Percentiles rank a stretch among this genome's conserved stretches.
phyloP scores from a whole-genome alignment of 2,113 vertebrate species.

The Eubucco bourcierii region DNA sequence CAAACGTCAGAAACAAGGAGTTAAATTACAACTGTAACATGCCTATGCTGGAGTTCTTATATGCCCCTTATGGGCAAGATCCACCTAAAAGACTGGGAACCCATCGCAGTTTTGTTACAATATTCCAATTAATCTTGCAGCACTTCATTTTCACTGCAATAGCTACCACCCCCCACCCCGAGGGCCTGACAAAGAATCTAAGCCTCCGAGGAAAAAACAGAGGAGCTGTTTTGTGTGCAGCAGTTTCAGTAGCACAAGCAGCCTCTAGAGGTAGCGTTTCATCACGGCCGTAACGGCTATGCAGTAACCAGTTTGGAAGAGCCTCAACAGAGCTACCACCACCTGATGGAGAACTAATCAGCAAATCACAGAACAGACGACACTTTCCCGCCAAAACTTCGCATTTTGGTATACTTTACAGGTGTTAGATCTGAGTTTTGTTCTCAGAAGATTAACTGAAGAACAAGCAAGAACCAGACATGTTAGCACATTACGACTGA shows the following conservation, averaged over 20 bases:
- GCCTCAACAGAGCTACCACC: not conserved
- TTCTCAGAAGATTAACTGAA: not conserved
- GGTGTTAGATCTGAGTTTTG: not conserved
- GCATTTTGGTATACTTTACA: not conserved
- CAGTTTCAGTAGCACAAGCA: not conserved
- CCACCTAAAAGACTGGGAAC: not conserved
- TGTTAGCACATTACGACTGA: not conserved
- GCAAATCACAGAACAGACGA: not conserved
- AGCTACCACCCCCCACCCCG: not conserved
- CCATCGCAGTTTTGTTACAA: accelerated
- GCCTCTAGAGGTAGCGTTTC: slow-evolving; percentile 24
- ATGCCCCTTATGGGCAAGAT: accelerated
- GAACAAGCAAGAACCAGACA: not conserved
- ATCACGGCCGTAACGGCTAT: not conserved
- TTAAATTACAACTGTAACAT: accelerated
- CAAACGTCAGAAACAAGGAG: not conserved
- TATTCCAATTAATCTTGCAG: not conserved
- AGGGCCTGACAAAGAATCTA: not conserved
- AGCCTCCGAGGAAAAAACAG: not conserved
- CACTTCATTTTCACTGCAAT: not conserved
- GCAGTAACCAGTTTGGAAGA: not conserved
- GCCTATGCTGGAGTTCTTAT: too few species aligned
- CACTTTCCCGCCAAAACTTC: not conserved
- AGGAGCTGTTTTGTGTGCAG: not conserved
- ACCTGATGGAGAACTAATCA: accelerated